Conservation (phyloP, 2,113 vertebrate genomes). For the Cervus canadensis region DNA sequence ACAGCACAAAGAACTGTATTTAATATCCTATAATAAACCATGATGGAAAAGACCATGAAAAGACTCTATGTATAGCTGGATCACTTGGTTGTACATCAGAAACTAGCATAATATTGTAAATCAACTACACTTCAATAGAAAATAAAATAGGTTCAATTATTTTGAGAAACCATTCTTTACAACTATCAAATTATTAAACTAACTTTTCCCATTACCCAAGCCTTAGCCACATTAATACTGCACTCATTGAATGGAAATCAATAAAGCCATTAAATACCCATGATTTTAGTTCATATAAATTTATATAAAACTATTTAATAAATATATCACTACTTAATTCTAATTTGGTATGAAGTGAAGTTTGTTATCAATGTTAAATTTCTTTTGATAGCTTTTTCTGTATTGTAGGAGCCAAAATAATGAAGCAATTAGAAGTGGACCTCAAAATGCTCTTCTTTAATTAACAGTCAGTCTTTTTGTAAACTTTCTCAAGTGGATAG, state of each 20-base stretch:
- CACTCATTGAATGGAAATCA: neutral
- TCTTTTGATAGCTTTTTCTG: constrained; percentile 47
- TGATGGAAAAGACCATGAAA: too few relatives aligned
- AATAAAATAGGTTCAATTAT: neutral
- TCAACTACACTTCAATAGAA: too few relatives aligned
- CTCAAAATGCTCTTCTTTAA: neutral
- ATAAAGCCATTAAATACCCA: constrained; percentile 32
- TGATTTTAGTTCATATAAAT: constrained; percentile 2
- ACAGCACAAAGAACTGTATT: neutral
- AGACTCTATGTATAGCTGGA: too few relatives aligned
- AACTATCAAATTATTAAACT: neutral
- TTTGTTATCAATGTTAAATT: constrained; percentile 21
- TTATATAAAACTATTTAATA: constrained; percentile 61
- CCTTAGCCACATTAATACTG: neutral
- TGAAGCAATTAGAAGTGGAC: constrained; percentile 51
- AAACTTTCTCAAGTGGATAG: neutral
- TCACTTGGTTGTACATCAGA: too few relatives aligned
- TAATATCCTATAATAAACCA: too few relatives aligned
- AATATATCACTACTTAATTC: constrained; percentile 58
- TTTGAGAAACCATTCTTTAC: neutral
- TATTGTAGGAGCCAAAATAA: constrained; percentile 61
- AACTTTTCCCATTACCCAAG: constrained; percentile 6
- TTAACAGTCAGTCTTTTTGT: neutral
- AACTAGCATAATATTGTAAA: too few relatives aligned
- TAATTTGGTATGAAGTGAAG: constrained; percentile 60